Evolutionary conservation across 2,113 vertebrate species (phyloP).

Genomic region (Strix aluco): DNA sequence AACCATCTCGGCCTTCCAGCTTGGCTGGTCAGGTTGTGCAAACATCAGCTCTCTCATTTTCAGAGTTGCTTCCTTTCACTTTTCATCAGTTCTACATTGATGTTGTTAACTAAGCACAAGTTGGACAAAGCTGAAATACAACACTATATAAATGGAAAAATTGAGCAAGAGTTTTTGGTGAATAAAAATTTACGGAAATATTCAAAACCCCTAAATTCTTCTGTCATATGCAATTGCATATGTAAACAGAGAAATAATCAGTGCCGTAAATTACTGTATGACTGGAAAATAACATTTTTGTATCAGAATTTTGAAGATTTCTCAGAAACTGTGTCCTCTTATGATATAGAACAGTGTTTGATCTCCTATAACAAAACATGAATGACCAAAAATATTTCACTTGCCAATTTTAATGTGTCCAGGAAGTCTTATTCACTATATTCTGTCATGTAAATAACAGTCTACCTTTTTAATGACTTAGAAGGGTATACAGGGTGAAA

Average conservation of each 20-base stretch:
- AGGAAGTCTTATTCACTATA: neutral
- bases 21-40: neutral
- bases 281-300: neutral
- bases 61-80: neutral
- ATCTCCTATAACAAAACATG: neutral
- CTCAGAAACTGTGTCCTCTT: neutral
- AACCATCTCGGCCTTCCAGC: neutral
- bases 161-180: neutral
- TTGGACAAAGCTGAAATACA: neutral
- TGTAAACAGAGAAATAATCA: neutral
- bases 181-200: neutral
- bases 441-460: neutral
- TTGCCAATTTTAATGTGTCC: neutral
- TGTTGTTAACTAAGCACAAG: neutral
- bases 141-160: neutral
- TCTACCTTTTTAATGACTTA: neutral
- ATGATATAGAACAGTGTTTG: neutral
- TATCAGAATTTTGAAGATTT: neutral
- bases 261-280: neutral
- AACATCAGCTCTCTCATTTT: neutral
- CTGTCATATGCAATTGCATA: neutral
- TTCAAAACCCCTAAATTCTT: neutral
- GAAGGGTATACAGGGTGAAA: neutral
- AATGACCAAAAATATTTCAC: neutral
- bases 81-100: neutral